Percentiles rank a stretch among this genome's conserved stretches.
These are phyloP conservation scores for Drosophila fungiperda DNA, from an alignment of 2,888 invertebrate species.

Conservation along the genomic window DNA sequence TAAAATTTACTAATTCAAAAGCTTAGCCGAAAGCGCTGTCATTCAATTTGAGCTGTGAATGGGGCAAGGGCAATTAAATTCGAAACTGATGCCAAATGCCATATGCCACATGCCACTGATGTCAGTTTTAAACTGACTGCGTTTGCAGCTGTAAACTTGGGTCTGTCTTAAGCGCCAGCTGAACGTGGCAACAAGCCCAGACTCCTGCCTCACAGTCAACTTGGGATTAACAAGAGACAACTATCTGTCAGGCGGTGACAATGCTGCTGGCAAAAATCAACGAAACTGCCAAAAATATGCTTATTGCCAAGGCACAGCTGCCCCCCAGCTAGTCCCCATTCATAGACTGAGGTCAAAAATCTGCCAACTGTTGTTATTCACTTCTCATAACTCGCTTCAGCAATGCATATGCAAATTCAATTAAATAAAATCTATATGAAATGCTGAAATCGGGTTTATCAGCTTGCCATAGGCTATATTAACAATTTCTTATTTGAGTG, in stretches of 20 bases:
- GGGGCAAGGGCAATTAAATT: background rate
- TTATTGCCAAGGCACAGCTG: slow-evolving; percentile 13
- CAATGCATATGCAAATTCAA: background rate
- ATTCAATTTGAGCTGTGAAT: background rate
- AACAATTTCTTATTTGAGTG: background rate
- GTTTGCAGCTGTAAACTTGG: background rate
- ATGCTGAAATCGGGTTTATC: slow-evolving; percentile 2
- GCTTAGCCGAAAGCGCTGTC: background rate
- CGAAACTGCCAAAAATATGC: slow-evolving; percentile 29
- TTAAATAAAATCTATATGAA: background rate
- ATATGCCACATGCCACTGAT: background rate
- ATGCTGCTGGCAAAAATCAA: slow-evolving; percentile 29
- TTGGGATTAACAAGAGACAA: background rate
- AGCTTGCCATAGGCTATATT: slow-evolving; percentile 1
- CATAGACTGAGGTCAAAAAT: slow-evolving; percentile 3
- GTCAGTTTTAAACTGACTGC: background rate
- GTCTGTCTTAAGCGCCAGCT: background rate
- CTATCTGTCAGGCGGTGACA: background rate
- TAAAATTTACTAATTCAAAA: background rate
- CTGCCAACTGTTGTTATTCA: background rate
- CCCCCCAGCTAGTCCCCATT: slow-evolving; percentile 26
- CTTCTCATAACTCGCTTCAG: background rate
- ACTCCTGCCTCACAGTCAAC: background rate
- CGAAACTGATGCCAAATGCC: background rate
- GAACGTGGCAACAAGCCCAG: background rate